phyloP scores from a whole-genome alignment of 2,888 invertebrate species.

The Chrysolina oricalcia region DNA sequence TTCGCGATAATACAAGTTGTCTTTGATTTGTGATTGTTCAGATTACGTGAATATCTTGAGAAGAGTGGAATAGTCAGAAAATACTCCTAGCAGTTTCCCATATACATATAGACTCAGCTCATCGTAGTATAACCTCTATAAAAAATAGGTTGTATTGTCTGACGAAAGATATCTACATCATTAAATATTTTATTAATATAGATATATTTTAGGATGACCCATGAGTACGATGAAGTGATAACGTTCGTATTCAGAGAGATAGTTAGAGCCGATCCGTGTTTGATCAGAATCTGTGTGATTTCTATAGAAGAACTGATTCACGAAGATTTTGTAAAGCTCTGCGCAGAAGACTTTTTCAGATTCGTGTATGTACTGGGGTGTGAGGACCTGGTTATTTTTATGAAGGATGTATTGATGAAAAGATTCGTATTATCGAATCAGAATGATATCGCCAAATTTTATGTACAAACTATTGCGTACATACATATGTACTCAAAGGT shows the following conservation, averaged over 20 bases:
- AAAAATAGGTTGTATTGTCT: no score
- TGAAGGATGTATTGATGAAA: slow-evolving; percentile 53
- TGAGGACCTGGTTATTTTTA: slow-evolving; percentile 51
- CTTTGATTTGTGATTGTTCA: no score
- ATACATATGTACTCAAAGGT: slow-evolving; percentile 55
- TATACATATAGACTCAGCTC: no score
- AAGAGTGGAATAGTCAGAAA: no score
- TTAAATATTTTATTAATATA: not conserved
- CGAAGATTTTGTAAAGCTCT: slow-evolving; percentile 54
- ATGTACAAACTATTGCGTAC: slow-evolving; percentile 53
- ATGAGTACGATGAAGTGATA: slow-evolving; percentile 57
- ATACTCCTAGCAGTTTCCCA: no score
- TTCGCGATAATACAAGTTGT: no score
- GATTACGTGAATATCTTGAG: no score
- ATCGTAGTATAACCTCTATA: no score
- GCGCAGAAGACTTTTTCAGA: slow-evolving; percentile 52
- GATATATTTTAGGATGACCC: slow-evolving; percentile 54
- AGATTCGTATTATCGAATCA: slow-evolving; percentile 57
- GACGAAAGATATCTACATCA: not conserved
- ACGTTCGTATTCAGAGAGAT: slow-evolving; percentile 52
- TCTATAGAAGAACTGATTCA: slow-evolving; percentile 57
- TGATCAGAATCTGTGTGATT: slow-evolving; percentile 52
- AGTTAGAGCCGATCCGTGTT: slow-evolving; percentile 51
- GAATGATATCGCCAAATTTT: slow-evolving; percentile 57
- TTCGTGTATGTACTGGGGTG: slow-evolving; percentile 55